Conservation (phyloP, 2,113 vertebrate species). For the Etia nguti region DNA sequence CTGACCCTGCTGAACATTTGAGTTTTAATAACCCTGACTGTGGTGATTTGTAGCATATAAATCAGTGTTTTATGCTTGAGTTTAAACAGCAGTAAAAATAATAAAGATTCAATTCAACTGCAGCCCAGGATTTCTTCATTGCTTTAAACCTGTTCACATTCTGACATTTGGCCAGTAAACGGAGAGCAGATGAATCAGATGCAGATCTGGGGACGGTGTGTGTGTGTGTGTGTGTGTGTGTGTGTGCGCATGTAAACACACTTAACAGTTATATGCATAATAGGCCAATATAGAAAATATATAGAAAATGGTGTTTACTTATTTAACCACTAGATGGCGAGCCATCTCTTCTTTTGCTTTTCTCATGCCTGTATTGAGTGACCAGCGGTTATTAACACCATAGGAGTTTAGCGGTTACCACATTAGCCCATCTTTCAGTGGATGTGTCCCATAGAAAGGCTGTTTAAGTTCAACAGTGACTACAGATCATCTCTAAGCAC, state of each 20-base stretch:
- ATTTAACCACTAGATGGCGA: slow-evolving; percentile 26
- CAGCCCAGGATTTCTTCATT: not conserved
- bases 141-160: not conserved
- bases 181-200: not conserved
- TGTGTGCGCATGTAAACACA: not conserved
- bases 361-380: not conserved
- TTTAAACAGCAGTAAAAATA: not conserved
- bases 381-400: not conserved
- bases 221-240: no score
- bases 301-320: not conserved
- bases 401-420: not conserved
- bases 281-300: not conserved
- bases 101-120: not conserved
- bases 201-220: not conserved
- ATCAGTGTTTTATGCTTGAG: not conserved
- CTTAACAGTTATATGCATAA: not conserved
- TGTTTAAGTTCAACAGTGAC: not conserved
- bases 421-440: not conserved
- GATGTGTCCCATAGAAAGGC: not conserved
- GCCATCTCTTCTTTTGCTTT: not conserved
- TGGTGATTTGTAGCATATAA: not conserved
- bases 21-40: not conserved
- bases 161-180: not conserved
- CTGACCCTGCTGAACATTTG: not conserved
- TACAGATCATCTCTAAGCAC: not conserved